Evolutionary conservation across 2,797 vertebrate genomes (phyloP).

Genomic region (Pseudochirops cupreus): DNA sequence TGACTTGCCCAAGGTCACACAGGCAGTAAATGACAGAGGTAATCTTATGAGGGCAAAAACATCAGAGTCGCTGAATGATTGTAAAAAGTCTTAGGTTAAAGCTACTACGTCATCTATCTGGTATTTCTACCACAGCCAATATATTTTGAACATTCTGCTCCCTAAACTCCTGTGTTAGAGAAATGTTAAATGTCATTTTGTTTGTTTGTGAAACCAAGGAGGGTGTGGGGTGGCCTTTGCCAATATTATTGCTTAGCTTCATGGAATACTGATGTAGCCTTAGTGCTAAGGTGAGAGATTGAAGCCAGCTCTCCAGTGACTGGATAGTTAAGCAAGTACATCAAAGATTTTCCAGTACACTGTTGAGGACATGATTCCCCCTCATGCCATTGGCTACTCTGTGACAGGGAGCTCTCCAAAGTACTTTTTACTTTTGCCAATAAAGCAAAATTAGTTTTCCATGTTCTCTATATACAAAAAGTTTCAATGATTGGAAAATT

Average conservation of each 20-base stretch:
- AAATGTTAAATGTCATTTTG: slow-evolving; percentile 56
- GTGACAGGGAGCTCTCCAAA: not conserved
- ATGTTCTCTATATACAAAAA: slow-evolving; percentile 32
- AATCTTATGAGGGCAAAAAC: not conserved
- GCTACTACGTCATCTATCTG: not conserved
- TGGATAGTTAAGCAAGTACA: slow-evolving; percentile 3
- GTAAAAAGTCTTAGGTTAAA: not conserved
- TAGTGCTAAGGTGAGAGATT: slow-evolving; percentile 62
- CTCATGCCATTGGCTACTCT: not conserved
- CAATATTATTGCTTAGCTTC: slow-evolving; percentile 57
- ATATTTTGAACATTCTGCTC: slow-evolving; percentile 40
- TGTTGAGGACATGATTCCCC: not conserved
- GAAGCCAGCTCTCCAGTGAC: slow-evolving; percentile 63
- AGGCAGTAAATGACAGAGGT: not conserved
- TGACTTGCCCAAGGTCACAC: not conserved
- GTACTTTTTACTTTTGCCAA: not conserved
- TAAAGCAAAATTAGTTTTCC: not conserved
- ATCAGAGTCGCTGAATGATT: not conserved
- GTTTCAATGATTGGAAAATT: not conserved
- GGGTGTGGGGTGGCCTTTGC: slow-evolving; percentile 2
- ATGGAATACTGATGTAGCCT: slow-evolving; percentile 61
- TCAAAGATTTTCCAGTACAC: slow-evolving; percentile 18
- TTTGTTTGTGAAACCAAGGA: slow-evolving; percentile 40
- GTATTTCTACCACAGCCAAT: not conserved
- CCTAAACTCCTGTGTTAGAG: slow-evolving; percentile 49